Evolutionary conservation across 2,113 vertebrate genomes (phyloP).

Genomic region (Cryptomyrus ogoouensis): DNA sequence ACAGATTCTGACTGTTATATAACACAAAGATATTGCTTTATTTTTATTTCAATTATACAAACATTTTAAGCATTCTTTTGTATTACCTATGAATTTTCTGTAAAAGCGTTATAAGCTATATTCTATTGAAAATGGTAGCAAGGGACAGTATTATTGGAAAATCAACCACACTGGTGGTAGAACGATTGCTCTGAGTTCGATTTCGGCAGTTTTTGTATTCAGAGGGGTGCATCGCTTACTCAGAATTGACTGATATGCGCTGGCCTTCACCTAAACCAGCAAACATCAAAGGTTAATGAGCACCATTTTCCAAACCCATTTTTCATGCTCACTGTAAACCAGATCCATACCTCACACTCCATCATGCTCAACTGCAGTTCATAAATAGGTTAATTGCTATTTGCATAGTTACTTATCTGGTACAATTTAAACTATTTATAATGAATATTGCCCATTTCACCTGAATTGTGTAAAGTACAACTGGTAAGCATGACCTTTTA

Average conservation of each 20-base stretch:
- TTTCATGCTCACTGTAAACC: not conserved
- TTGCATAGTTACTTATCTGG: not conserved
- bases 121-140: not conserved
- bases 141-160: not conserved
- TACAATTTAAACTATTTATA: not conserved
- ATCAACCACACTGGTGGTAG: not conserved
- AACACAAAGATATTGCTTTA: slow-evolving; percentile 30
- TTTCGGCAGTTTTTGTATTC: slow-evolving; percentile 8
- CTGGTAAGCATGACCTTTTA: not conserved
- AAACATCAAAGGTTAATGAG: slow-evolving; percentile 63
- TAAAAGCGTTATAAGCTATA: slow-evolving; percentile 3
- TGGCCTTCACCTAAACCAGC: slow-evolving; percentile 56
- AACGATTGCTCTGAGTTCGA: slow-evolving; percentile 32
- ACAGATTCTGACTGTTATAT: slow-evolving; percentile 28
- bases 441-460: not conserved
- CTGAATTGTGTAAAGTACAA: not conserved
- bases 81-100: not conserved
- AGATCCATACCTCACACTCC: not conserved
- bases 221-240: not conserved
- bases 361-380: not conserved
- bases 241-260: not conserved
- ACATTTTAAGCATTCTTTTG: not conserved
- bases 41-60: slow-evolving; percentile 26
- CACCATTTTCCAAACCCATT: slow-evolving; percentile 22
- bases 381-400: not conserved